Evolutionary conservation across 2,113 vertebrate genomes (phyloP), one percentile per base, ranked within the genome.

Genomic region (Trichomycterus rosablanca): DNA sequence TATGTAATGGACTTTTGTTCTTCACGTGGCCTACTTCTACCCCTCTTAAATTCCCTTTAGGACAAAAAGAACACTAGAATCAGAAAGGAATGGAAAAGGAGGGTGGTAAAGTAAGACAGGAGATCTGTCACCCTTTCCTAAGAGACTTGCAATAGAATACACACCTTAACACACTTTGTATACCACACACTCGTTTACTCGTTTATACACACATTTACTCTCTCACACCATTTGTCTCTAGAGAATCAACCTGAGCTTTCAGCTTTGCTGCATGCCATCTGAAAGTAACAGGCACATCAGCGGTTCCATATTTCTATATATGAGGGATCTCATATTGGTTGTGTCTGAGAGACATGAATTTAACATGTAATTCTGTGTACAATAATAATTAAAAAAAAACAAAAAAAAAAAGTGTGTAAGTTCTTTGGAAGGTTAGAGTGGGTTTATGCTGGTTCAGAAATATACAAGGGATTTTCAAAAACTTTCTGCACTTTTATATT

Each of bases 251-350:
- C 45, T 58, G 39, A 71, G 18, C 19, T 0, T 51, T 54, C 53
- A 54, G 49, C 54, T 26, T 66, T 52, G 30, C 14, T 8, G 28
- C 53, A 62, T 20, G 22, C 49, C 46, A 70, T 81, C 84, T 79
- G 84, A 87, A 80, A 76, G 64, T 71, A 63, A n/a, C n/a, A n/a
- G n/a, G n/a, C n/a, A n/a, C n/a, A n/a, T n/a, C n/a, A n/a, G n/a
- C n/a, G n/a, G n/a, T n/a, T n/a, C n/a, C n/a, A n/a, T n/a, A n/a
- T n/a, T n/a, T n/a, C n/a, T n/a, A n/a, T n/a, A n/a, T n/a, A n/a
- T n/a, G n/a, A n/a, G n/a, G n/a, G n/a, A n/a, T n/a, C n/a, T n/a
- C n/a, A n/a, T n/a, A n/a, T n/a, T n/a, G n/a, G n/a, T n/a, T n/a
- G n/a, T n/a, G n/a, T n/a, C n/a, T n/a, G n/a, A n/a, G n/a, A n/a